A percentile compares a stretch with the other conserved stretches of the same genome.
These are phyloP conservation scores for Odontocerum albicorne DNA, from an alignment of 2,888 invertebrate species.

Conservation along the genomic window DNA sequence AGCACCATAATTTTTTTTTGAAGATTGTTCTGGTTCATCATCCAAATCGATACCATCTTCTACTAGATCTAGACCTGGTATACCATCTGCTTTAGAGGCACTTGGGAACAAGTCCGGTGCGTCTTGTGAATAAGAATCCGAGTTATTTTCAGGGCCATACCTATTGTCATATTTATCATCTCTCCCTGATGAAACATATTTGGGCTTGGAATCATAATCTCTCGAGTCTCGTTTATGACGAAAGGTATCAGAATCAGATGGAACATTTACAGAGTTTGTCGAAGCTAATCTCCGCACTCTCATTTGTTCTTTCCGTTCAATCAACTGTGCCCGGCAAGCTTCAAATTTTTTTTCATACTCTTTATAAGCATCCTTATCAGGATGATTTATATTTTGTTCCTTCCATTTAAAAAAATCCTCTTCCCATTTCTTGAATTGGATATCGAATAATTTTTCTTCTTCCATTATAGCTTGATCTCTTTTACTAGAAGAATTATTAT, in stretches of 20 bases:
- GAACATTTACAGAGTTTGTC: neutral
- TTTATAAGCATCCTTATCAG: conserved; percentile 82
- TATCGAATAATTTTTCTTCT: conserved; percentile 84
- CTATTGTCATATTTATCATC: conserved; percentile 33
- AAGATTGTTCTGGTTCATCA: conserved; percentile 27
- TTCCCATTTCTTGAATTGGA: conserved; percentile 90
- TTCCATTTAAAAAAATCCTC: conserved; percentile 91
- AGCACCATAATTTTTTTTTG: conserved; percentile 5
- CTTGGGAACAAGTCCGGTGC: conserved; percentile 14
- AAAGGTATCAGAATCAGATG: neutral
- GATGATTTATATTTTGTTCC: conserved; percentile 87
- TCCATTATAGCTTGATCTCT: conserved; percentile 43
- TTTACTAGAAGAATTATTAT: conserved; percentile 31
- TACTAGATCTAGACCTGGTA: conserved; percentile 75
- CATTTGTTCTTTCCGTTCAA: conserved; percentile 83
- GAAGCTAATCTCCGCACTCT: conserved; percentile 59
- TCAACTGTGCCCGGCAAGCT: conserved; percentile 74
- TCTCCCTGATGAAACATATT: conserved; percentile 22
- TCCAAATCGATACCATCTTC: conserved; percentile 51
- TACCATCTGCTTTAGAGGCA: conserved; percentile 52
- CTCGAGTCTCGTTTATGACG: neutral
- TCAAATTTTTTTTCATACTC: conserved; percentile 90
- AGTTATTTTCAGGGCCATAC: conserved; percentile 44
- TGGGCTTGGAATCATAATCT: conserved; percentile 9
- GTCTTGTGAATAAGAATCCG: conserved; percentile 31